phyloP scores from a whole-genome alignment of 2,113 vertebrate species.

The Chitala chitala region DNA sequence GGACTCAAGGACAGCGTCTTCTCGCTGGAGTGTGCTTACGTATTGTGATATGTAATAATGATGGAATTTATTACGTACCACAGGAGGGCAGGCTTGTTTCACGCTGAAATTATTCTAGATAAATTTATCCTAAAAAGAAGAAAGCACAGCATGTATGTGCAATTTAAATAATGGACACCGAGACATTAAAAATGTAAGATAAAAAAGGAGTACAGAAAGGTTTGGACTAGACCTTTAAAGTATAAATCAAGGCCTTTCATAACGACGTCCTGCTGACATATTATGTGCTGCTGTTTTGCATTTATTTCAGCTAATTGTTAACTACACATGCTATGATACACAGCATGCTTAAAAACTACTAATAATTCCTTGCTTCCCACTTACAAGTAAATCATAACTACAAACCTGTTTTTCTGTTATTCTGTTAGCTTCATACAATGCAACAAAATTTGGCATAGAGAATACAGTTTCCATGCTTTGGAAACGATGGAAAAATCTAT shows the following conservation, averaged over 20 bases:
- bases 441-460: too few relatives aligned
- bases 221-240: slow-evolving; percentile 24
- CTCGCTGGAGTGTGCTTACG: neutral
- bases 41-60: neutral
- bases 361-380: slow-evolving; percentile 11
- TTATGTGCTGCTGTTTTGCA: neutral
- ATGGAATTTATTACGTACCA: slow-evolving; percentile 26
- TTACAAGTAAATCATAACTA: too few relatives aligned
- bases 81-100: slow-evolving; percentile 51
- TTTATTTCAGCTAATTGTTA: neutral
- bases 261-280: neutral
- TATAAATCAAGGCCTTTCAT: slow-evolving; percentile 20
- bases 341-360: slow-evolving; percentile 2
- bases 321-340: neutral
- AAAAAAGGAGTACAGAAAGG: slow-evolving; percentile 43
- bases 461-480: slow-evolving; percentile 22
- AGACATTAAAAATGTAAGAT: neutral
- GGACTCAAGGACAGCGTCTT: neutral
- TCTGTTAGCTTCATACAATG: slow-evolving; percentile 34
- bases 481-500: neutral
- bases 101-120: neutral
- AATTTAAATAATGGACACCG: slow-evolving; percentile 27
- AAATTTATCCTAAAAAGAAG: slow-evolving; percentile 12
- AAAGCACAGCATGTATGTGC: slow-evolving; percentile 38
- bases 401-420: slow-evolving; percentile 14